Percentiles rank a stretch among this genome's conserved stretches.
Conservation (phyloP, 1,140 invertebrate species). For the Subanguina moxae region DNA sequence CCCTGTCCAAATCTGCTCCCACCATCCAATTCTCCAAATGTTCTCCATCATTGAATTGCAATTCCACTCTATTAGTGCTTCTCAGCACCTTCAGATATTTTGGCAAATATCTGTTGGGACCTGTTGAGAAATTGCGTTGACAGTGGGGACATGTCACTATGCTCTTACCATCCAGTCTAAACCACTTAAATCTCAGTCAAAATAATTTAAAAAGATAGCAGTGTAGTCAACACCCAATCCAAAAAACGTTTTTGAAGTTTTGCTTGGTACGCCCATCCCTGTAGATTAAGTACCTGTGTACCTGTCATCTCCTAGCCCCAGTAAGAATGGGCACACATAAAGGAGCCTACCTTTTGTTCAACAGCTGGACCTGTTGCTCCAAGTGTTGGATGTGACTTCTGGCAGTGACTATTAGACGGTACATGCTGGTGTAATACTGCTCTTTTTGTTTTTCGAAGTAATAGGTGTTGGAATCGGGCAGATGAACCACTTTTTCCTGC, state of each 20-base stretch:
- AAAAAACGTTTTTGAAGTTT: too few relatives aligned
- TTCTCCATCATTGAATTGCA: background rate
- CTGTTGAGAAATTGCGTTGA: background rate
- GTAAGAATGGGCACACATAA: too few relatives aligned
- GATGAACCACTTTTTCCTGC: background rate
- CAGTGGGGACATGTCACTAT: background rate
- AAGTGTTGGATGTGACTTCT: background rate
- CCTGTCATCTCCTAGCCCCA: too few relatives aligned
- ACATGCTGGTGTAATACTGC: background rate
- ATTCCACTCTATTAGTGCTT: background rate
- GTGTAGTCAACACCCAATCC: too few relatives aligned
- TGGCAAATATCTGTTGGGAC: background rate
- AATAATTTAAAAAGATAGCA: background rate
- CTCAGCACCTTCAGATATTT: background rate
- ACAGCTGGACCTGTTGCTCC: background rate
- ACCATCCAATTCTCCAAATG: background rate
- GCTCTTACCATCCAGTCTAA: background rate
- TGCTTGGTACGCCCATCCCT: too few relatives aligned
- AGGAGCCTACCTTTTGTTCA: constrained; percentile 9
- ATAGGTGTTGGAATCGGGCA: background rate
- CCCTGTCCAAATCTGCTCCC: background rate
- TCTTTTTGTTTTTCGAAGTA: constrained; percentile 5
- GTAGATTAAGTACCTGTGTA: too few relatives aligned
- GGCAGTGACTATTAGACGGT: constrained; percentile 3
- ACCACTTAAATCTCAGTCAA: too few relatives aligned